Conservation (phyloP, 2,113 vertebrate genomes). For the Paradoxurus hermaphroditus region DNA sequence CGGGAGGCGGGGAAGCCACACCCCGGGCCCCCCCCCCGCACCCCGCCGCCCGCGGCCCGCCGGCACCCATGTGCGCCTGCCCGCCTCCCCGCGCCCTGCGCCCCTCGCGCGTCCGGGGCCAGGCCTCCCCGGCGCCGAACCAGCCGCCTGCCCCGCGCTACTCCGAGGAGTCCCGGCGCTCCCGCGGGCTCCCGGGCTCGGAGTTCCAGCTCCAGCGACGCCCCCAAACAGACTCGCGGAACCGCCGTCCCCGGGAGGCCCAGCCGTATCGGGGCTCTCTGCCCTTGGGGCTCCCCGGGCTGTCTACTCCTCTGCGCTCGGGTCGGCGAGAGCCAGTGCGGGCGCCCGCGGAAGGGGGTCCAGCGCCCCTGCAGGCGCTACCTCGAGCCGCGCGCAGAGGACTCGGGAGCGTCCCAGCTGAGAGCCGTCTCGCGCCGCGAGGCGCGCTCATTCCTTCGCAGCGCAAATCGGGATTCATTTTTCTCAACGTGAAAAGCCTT, state of each 20-base stretch:
- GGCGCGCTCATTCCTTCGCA: background rate
- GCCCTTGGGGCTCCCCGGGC: background rate
- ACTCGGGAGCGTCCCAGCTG: background rate
- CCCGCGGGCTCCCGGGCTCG: background rate
- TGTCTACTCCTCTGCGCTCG: background rate
- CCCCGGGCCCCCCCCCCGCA: background rate
- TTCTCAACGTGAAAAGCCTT: slow-evolving; percentile 35
- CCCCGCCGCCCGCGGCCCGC: background rate
- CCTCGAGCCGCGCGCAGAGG: background rate
- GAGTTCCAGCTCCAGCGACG: background rate
- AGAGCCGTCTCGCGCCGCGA: background rate
- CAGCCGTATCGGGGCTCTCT: background rate
- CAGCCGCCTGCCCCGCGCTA: background rate
- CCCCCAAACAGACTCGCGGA: background rate
- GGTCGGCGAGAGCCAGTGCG: background rate
- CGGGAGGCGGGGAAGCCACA: slow-evolving; percentile 68
- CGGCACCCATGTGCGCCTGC: slow-evolving; percentile 59
- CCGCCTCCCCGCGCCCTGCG: background rate
- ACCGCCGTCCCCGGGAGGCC: background rate
- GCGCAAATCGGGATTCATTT: slow-evolving; percentile 25
- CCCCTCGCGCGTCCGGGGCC: background rate
- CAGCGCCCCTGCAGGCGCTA: background rate
- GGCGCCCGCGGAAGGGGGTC: background rate
- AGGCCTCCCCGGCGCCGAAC: background rate
- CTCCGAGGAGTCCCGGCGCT: background rate